Percentiles rank a stretch among this genome's conserved stretches.
Conservation (phyloP, 64 coral and sea anemone genomes). For the Anthopleura sola region DNA sequence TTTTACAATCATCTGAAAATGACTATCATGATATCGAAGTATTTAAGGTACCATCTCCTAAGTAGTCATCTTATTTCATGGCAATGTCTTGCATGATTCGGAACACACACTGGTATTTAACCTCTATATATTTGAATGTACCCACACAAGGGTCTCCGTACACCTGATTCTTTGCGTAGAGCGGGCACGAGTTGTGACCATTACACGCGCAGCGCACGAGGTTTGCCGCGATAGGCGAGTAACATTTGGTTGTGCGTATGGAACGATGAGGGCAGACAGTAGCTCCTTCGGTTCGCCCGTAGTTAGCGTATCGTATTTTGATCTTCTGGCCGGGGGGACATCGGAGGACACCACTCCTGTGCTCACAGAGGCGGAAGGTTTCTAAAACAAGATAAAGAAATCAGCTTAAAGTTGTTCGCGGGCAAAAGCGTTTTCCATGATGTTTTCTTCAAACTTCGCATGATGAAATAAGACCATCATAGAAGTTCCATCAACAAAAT, state of each 20-base stretch:
- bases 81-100: not conserved
- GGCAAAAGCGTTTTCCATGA: no score
- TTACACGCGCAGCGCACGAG: slow-evolving; percentile 16
- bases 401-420: no score
- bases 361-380: slow-evolving; percentile 14
- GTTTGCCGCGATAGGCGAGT: not conserved
- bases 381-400: not conserved
- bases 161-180: slow-evolving; percentile 19
- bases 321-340: not conserved
- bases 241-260: not conserved
- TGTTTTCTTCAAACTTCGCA: no score
- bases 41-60: not conserved
- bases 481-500: no score
- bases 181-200: slow-evolving; percentile 16
- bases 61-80: no score
- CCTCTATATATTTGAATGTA: slow-evolving; percentile 4
- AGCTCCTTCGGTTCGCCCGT: not conserved
- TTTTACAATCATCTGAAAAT: not conserved
- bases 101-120: not conserved
- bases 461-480: no score
- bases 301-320: slow-evolving; percentile 15
- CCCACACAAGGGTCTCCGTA: slow-evolving; percentile 19
- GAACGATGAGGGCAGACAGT: not conserved
- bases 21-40: not conserved
- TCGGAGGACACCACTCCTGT: not conserved